Evolutionary conservation across 2,797 vertebrate genomes (phyloP).

Genomic region (Aphelocoma californica): DNA sequence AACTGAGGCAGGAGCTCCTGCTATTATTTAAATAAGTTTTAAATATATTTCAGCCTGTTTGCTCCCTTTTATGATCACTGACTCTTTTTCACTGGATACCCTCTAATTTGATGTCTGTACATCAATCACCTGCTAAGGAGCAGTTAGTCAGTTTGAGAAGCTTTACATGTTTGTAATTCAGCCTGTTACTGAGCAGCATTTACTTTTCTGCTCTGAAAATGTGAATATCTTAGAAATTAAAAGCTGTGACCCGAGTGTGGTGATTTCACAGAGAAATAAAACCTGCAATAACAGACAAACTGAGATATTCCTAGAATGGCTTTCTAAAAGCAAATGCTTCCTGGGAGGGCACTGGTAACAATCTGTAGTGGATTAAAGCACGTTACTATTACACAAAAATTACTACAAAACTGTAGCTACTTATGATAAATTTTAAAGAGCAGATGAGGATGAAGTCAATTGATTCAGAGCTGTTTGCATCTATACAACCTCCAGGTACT

Average conservation of each 20-base stretch:
- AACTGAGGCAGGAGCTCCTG: neutral
- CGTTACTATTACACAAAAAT: neutral
- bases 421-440: neutral
- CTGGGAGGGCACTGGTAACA: neutral
- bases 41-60: neutral
- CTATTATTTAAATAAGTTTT: neutral
- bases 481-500: neutral
- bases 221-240: conserved; percentile 2
- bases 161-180: neutral
- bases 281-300: neutral
- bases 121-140: neutral
- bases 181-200: neutral
- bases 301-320: neutral
- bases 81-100: neutral
- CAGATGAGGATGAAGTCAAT: neutral
- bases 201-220: neutral
- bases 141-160: neutral
- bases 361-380: neutral
- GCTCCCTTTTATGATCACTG: neutral
- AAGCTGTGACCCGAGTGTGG: neutral
- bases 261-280: conserved; percentile 9
- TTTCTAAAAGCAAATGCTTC: neutral
- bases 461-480: neutral
- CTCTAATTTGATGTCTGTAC: neutral
- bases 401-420: neutral